Base-by-base conservation (phyloP, 2,888 invertebrate genomes). In the Synergus itoensis region DNA sequence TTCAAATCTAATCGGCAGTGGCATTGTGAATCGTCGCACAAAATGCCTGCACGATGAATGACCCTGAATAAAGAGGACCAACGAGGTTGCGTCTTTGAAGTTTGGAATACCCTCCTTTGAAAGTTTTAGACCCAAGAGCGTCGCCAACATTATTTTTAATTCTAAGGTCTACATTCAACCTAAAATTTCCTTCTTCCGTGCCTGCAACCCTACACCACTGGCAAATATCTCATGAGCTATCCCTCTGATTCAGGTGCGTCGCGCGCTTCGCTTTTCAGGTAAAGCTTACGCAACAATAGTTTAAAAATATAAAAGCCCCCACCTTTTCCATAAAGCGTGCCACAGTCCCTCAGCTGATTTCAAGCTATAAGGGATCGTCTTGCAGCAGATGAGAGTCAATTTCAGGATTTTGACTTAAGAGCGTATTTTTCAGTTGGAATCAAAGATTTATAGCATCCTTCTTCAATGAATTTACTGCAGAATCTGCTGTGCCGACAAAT, bases 11-110 rank as follows among this genome's bases (percentile, higher is more conserved):
- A 48, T 11, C 16, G 85, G 84, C 84, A 85, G 81, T 80, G 83
- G 85, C 85, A 88, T 88, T 89, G 88, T 89, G 86, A 81, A 85
- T 57, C 64, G 81, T 84, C 76, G 84, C 86, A 89, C 87, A 89
- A 88, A 87, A 85, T 87, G 86, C 88, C 87, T 88, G 83, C 86
- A 60, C 18, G 60, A 60, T 60, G 60, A 60, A 60, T 60, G 60
- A 11, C 8, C 12, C 60, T 12, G 60, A 60, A 60, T 60, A 60
- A 28, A 60, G 60, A 21, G 60, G 12, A 60, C 18, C 60, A 18
- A 60, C 60, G 60, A 60, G 60, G 60, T 60, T 60, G 60, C 60
- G 21, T 60, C 60, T 60, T 60, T 60, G 18, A 28, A 60, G 21
- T 18, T 28, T 28, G 21, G 60, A 60, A 28, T 60, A 60, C 18